These are phyloP conservation scores for Gibbula magus DNA, from an alignment of 2,888 invertebrate species.

Conservation along the genomic window DNA sequence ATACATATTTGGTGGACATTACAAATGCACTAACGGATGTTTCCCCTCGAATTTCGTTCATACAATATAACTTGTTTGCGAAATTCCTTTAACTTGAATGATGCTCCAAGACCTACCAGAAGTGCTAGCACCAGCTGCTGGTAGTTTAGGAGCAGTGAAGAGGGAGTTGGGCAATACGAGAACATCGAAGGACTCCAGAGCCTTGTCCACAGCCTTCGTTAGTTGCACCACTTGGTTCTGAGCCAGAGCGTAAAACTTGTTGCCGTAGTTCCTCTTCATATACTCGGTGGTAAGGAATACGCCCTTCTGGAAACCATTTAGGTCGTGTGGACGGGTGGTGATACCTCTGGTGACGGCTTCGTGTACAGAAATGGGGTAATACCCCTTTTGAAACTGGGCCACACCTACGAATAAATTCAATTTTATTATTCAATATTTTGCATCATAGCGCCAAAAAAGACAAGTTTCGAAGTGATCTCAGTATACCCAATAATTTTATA, in stretches of 20 bases:
- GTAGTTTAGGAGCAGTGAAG: conserved; percentile 46
- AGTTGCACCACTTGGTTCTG: conserved; percentile 47
- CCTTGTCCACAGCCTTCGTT: conserved; percentile 51
- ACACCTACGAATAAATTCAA: too few relatives aligned
- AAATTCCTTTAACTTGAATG: too few relatives aligned
- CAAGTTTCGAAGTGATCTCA: too few relatives aligned
- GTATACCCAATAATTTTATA: too few relatives aligned
- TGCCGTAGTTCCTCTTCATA: conserved; percentile 45
- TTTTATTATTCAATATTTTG: too few relatives aligned
- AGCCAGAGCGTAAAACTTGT: conserved; percentile 50
- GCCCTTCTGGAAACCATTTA: conserved; percentile 37
- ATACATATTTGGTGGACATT: too few relatives aligned
- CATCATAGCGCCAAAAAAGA: too few relatives aligned
- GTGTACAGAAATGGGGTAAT: conserved; percentile 39
- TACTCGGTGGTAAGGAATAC: conserved; percentile 38
- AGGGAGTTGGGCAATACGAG: conserved; percentile 63
- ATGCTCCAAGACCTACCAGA: too few relatives aligned
- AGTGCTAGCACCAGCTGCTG: conserved; percentile 7
- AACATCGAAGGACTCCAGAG: conserved; percentile 56
- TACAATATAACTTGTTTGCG: too few relatives aligned
- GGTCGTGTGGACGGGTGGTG: conserved; percentile 36
- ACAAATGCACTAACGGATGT: too few relatives aligned
- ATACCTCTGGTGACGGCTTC: conserved; percentile 39
- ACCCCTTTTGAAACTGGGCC: conserved; percentile 35
- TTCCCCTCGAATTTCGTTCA: too few relatives aligned